Evolutionary conservation across 2,888 invertebrate genomes (phyloP).

Genomic region (Hydrotaea cyrtoneurina): DNA sequence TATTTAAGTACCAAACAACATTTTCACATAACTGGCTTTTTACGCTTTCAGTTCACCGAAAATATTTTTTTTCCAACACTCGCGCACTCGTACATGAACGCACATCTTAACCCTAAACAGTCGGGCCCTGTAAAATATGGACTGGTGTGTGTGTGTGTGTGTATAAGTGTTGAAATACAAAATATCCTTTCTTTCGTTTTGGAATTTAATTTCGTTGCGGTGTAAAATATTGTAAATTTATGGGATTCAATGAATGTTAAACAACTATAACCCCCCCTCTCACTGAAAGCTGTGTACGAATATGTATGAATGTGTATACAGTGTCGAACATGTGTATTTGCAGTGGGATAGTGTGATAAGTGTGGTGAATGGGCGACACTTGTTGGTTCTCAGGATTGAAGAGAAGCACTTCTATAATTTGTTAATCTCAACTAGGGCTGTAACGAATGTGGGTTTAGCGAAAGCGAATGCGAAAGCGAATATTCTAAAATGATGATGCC

Average conservation of each 20-base stretch:
- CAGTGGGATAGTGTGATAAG: too few relatives aligned
- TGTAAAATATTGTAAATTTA: constrained; percentile 26
- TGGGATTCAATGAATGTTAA: constrained; percentile 52
- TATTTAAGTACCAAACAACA: constrained; percentile 20
- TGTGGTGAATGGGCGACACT: too few relatives aligned
- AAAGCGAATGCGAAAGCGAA: too few relatives aligned
- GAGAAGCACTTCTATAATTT: too few relatives aligned
- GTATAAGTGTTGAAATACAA: neutral
- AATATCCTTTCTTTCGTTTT: neutral
- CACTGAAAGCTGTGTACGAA: neutral
- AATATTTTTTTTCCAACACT: too few relatives aligned
- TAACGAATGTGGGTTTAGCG: too few relatives aligned
- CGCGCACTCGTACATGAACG: neutral
- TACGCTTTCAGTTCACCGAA: too few relatives aligned
- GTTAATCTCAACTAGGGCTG: too few relatives aligned
- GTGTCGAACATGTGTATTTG: too few relatives aligned
- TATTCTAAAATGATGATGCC: too few relatives aligned
- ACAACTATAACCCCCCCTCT: constrained; percentile 44
- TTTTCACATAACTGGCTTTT: neutral
- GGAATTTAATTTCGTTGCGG: neutral
- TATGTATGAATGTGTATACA: neutral
- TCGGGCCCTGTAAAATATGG: constrained; percentile 11
- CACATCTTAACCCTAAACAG: neutral
- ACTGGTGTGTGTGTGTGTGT: too few relatives aligned
- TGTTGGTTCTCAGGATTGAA: too few relatives aligned